Evolutionary conservation across 2,888 invertebrate genomes (phyloP), one percentile per base, ranked within the genome.

Genomic region (Exephanes ischioxanthus): DNA sequence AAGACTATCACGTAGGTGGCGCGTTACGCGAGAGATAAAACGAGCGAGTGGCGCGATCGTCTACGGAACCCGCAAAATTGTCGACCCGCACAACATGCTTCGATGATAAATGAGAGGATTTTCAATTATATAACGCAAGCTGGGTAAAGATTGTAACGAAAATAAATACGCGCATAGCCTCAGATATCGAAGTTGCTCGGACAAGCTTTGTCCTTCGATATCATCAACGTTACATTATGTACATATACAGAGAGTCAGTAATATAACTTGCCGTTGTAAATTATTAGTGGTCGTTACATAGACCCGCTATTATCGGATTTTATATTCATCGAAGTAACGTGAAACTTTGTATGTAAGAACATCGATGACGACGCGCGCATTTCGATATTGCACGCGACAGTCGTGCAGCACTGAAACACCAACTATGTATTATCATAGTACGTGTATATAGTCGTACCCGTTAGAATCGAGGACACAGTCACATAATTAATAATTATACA

Each of bases 251-350:
- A 14, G 45, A 16, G 3, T 48, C 45, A 1, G 16, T 16, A 5
- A 48, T 14, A 16, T 16, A 48, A 58, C 26, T 22, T 66, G 76
- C 6, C 22, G 63, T 33, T 63, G 33, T 16, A 16, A 6, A 19
- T 51, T 63, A 63, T 77, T 73, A 85, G 73, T 55, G 48, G 41
- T 79, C 78, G 78, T 81, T 78, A 82, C 70, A 11, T 85, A 79
- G 72, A 63, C 22, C 45, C 26, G 73, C 70, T 77, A 82, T 82
- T 85, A 85, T 82, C 85, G 85, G 70, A 75, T 82, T 79, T 82
- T 82, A 78, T 70, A 75, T 79, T 63, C 78, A 55, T 73, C 78
- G 37, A 70, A 81, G 63, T 82, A 55, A 78, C 75, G 82, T 78
- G 48, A 41, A 67, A 77, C 77, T 33, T 68, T 72, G 71, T 70